Evolutionary conservation across 2,888 invertebrate genomes (phyloP).

Genomic region (Dione juno): DNA sequence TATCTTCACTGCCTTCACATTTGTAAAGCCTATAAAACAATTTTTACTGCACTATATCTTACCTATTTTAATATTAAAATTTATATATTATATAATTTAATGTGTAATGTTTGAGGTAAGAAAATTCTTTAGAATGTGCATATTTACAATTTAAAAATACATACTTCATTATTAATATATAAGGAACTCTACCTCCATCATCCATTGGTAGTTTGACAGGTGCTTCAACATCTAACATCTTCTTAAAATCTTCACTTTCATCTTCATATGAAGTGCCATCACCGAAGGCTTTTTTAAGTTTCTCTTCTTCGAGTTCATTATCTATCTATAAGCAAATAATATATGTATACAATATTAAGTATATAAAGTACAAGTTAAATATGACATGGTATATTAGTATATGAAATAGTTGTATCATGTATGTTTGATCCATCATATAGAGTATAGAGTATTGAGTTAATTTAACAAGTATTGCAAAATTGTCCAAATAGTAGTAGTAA

Average conservation of each 20-base stretch:
- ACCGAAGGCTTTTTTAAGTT: slow-evolving; percentile 65
- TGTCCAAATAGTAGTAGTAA: too few relatives aligned
- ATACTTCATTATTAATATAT: background rate
- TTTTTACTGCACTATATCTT: slow-evolving; percentile 33
- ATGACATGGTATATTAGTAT: too few relatives aligned
- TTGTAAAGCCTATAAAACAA: slow-evolving; percentile 58
- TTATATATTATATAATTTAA: too few relatives aligned
- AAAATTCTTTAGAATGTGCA: too few relatives aligned
- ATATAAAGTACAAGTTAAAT: background rate
- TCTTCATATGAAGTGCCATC: slow-evolving; percentile 57
- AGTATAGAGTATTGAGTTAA: too few relatives aligned
- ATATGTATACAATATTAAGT: background rate
- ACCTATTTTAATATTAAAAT: slow-evolving; percentile 1
- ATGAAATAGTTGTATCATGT: too few relatives aligned
- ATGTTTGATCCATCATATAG: too few relatives aligned
- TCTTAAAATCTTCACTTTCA: slow-evolving; percentile 60
- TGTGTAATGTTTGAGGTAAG: too few relatives aligned
- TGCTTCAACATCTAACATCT: slow-evolving; percentile 58
- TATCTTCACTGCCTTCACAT: slow-evolving; percentile 55
- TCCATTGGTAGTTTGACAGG: slow-evolving; percentile 76
- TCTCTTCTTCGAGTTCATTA: slow-evolving; percentile 74
- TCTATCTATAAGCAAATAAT: slow-evolving; percentile 62
- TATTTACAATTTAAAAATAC: background rate
- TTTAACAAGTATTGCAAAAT: too few relatives aligned
- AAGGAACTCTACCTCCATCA: slow-evolving; percentile 56